Base-by-base conservation (phyloP, 2,113 vertebrate species). In the Crypturellus undulatus region DNA sequence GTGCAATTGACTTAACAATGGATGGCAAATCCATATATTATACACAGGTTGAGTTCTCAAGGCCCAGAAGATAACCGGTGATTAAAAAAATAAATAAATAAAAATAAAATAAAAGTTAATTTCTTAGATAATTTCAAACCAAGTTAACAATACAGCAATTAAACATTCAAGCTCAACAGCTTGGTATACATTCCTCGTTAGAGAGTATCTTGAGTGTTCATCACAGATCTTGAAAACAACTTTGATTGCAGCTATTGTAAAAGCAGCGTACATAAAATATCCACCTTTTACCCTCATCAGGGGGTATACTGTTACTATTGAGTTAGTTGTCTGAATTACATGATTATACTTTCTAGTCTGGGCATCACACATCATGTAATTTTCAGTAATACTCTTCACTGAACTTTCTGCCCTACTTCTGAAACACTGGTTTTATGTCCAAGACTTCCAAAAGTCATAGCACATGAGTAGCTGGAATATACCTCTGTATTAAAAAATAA, bases 121-220 rank as follows among this genome's bases (percentile, higher is more conserved):
- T 36, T 43, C 22, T 40, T 34, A 47, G 42, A 32, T 25, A 69
- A 40, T 52, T 34, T 84, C 73, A 69, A 36, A 32, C 5, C 42
- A 60, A 32, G 24, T 12, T 75, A 42, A 45, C 15, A 34, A 18
- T 58, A 73, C 10, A 28, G 11, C 54, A 73, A 18, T 8, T 17
- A 30, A 5, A 32, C 64, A 63, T 75, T 25, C 1, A 0, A 28
- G 64, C 20, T 70, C 3, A 0, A 3, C 2, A 9, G 58, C 20
- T 6, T 12, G 5, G 15, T 73, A 11, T 51, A 26, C 28, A 25
- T 52, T 45, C 19, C 54, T 25, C 4, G 11, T 36, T 20, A 42
- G 36, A 91, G 8, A 21, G 15, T 34, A 21, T 25, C 68, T 59
- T 38, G 26, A 59, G 32, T 56, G 28, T 30, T 47, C 28, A 30